Base-by-base conservation (phyloP, 2,888 invertebrate genomes). In the Caenorhabditis imperialis region DNA sequence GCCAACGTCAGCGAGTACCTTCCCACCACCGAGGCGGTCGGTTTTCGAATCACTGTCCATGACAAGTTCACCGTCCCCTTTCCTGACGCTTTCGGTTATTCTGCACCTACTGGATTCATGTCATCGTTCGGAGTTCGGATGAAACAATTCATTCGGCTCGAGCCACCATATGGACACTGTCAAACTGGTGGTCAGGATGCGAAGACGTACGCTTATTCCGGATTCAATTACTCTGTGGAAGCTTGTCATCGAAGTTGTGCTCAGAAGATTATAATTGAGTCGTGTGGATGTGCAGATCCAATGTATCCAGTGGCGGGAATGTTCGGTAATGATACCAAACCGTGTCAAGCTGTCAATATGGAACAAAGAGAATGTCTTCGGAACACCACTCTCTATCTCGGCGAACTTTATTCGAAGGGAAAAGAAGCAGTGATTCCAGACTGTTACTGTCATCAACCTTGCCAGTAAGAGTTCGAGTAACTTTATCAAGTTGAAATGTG, bases 31-130 rank as follows among this genome's bases (percentile, higher is more conserved):
- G 87, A 87, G 60, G 83, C 86, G 1, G 85, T 87, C 23, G 87
- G 87, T 18, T 86, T 87, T 48, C 78, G 87, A 3, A 83, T 87
- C 7, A 86, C 86, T 3, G 83, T 88, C 4, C 87, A 87, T 70
- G 87, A 87, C 74, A 88, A 87, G 47, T 83, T 83, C 70, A 82
- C 81, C n/a, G 86, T 85, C 6, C 87, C 87, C 3, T 87, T 88
- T 60, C 86, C 87, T 0, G 87, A 87, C 63, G 86, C 87, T 0
- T 88, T 88, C 55, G 87, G 87, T 7, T 85, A 88, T 69, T 84
- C 79, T 27, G 87, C 87, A 8, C 87, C 87, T 1, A 88, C 87
- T 10, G 87, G 87, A 7, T 87, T 88, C 54, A 80, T 86, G 75
- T 84, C 86, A 1, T 84, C 86, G 14, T 87, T 86, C 50, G 87